Evolutionary conservation across 2,797 vertebrate genomes (phyloP).

Genomic region (Anniella stebbinsi): DNA sequence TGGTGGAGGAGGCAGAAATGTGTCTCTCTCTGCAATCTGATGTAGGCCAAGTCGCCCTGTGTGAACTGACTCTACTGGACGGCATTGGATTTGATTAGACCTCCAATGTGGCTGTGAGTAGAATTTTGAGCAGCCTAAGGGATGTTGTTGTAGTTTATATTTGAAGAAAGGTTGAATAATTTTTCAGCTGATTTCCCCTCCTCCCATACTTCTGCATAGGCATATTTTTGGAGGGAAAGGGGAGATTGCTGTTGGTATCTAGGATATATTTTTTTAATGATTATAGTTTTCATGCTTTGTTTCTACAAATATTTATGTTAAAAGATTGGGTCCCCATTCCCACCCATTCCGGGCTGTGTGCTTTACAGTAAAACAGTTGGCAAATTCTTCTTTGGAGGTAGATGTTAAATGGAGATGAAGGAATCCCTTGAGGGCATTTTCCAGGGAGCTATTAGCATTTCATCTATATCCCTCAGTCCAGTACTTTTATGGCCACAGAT

Average conservation of each 20-base stretch:
- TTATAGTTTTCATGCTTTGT: background rate
- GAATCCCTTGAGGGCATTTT: background rate
- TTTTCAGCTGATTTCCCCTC: background rate
- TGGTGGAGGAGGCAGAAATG: background rate
- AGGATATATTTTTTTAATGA: background rate
- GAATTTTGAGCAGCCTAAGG: background rate
- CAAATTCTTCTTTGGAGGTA: background rate
- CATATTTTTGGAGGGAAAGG: no score
- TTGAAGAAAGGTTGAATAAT: background rate
- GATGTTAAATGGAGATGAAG: background rate
- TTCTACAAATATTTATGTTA: background rate
- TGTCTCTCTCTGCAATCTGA: background rate
- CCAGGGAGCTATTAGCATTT: background rate
- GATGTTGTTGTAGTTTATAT: background rate
- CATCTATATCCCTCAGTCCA: background rate
- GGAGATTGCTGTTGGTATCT: background rate
- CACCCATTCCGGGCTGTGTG: background rate
- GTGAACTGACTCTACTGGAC: background rate
- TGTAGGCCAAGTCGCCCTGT: no score
- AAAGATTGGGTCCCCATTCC: background rate
- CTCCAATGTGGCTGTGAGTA: background rate
- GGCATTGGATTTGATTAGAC: background rate
- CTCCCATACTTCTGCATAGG: no score
- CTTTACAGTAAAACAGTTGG: background rate
- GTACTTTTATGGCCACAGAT: background rate